A percentile compares a stretch with the other conserved stretches of the same genome.
Evolutionary conservation across 2,888 invertebrate genomes (phyloP).

Genomic region (Clunio marinus): DNA sequence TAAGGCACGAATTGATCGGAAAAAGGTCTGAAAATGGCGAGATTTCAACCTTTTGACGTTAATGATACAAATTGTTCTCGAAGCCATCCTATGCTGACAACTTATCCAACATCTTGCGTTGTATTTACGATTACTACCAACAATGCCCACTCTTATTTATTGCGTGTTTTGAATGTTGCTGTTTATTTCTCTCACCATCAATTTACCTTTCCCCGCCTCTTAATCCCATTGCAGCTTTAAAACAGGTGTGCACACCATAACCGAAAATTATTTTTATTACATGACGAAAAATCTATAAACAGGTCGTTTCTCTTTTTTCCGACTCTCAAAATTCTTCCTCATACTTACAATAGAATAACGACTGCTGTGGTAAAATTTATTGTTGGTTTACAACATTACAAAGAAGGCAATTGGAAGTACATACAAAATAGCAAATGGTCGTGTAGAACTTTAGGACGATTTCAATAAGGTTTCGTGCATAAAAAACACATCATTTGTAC

Average conservation of each 20-base stretch:
- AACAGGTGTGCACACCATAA: constrained; percentile 16
- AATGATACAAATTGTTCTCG: too few species aligned
- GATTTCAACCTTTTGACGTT: too few species aligned
- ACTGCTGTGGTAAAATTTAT: not conserved
- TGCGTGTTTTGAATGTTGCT: constrained; percentile 12
- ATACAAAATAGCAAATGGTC: not conserved
- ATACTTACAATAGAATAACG: not conserved
- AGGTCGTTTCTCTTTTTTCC: constrained; percentile 16
- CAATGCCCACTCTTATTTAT: too few species aligned
- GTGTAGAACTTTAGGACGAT: not conserved
- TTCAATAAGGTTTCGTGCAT: too few species aligned
- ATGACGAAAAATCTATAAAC: constrained; percentile 27
- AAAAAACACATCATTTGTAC: constrained; percentile 19
- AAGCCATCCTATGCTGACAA: too few species aligned
- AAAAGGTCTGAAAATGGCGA: too few species aligned
- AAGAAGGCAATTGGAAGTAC: not conserved
- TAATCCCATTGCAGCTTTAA: not conserved
- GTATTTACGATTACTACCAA: not conserved
- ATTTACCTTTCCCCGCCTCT: not conserved
- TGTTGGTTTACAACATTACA: not conserved
- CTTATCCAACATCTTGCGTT: too few species aligned
- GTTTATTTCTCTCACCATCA: not conserved
- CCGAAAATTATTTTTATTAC: constrained; percentile 27
- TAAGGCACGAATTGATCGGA: too few species aligned
- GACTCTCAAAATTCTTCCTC: not conserved